These are phyloP conservation scores for Patella pellucida DNA, from an alignment of 2,888 invertebrate species.

Conservation along the genomic window DNA sequence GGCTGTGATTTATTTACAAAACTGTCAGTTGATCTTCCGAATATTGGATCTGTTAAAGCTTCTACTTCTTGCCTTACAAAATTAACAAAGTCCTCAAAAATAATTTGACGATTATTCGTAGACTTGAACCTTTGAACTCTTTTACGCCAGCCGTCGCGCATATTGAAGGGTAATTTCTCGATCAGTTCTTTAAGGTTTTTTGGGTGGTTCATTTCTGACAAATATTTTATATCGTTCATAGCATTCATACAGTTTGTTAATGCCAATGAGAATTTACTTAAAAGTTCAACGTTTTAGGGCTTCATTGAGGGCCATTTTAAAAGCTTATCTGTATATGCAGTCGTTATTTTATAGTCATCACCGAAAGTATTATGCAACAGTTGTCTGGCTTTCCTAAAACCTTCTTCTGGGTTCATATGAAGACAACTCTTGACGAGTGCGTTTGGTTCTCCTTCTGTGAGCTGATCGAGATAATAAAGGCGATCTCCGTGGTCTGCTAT, in stretches of 20 bases:
- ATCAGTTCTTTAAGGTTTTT: too few species aligned
- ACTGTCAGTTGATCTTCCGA: neutral
- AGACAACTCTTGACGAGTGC: conserved; percentile 6
- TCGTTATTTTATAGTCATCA: conserved; percentile 13
- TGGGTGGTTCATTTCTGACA: neutral
- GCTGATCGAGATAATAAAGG: conserved; percentile 19
- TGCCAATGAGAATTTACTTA: neutral
- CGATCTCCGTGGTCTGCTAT: conserved; percentile 12
- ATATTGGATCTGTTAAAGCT: too few species aligned
- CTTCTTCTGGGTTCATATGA: conserved; percentile 8
- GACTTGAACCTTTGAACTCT: neutral
- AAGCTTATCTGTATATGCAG: neutral
- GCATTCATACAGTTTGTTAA: neutral
- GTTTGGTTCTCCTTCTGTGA: conserved; percentile 18
- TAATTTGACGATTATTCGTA: neutral
- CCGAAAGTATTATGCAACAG: conserved; percentile 12
- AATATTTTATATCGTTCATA: neutral
- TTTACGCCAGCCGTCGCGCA: neutral
- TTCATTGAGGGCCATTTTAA: neutral
- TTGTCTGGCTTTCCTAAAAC: neutral
- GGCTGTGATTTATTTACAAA: conserved; percentile 6
- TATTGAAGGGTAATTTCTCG: too few species aligned
- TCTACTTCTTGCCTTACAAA: too few species aligned
- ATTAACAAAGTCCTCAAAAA: too few species aligned
- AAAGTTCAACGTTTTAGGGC: neutral